phyloP scores from a whole-genome alignment of 2,888 invertebrate genomes.

The Drosophila villosipedis region DNA sequence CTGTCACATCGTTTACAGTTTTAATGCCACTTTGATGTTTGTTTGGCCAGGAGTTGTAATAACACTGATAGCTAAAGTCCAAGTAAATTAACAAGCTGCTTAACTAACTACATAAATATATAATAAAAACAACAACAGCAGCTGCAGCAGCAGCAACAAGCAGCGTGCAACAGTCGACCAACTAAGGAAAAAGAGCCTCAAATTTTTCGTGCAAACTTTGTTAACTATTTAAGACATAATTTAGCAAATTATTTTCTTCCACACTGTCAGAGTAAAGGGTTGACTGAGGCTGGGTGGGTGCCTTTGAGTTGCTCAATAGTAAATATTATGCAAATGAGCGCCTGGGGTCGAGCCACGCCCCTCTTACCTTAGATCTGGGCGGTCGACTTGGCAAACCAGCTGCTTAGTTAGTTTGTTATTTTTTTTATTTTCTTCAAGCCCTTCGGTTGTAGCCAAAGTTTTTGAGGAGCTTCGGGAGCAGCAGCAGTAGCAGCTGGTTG shows the following conservation, averaged over 20 bases:
- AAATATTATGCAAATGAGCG: conserved; percentile 80
- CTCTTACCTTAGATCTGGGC: conserved; percentile 24
- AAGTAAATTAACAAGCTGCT: conserved; percentile 60
- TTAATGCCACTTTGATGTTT: conserved; percentile 53
- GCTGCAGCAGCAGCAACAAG: conserved; percentile 7
- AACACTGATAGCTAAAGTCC: conserved; percentile 33
- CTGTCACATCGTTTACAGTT: conserved; percentile 51
- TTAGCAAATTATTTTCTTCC: conserved; percentile 79
- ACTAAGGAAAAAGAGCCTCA: conserved; percentile 46
- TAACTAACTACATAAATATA: conserved; percentile 18
- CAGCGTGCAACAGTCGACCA: conserved; percentile 40
- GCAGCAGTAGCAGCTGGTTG: conserved; percentile 29
- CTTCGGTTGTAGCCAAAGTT: conserved; percentile 54
- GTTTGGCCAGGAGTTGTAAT: conserved; percentile 6
- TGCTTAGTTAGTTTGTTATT: conserved; percentile 36
- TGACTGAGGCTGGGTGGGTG: neutral
- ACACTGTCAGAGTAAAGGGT: conserved; percentile 22
- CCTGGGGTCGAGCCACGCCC: conserved; percentile 43
- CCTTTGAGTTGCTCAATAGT: conserved; percentile 52
- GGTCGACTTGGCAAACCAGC: conserved; percentile 26
- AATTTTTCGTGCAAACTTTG: conserved; percentile 70
- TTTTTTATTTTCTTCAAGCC: conserved; percentile 2
- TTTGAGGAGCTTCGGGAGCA: conserved; percentile 19
- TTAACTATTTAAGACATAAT: conserved; percentile 81
- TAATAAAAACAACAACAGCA: neutral